These are phyloP conservation scores for Ammodytes marinus DNA, from an alignment of 2,113 vertebrate genomes.

Conservation along the genomic window DNA sequence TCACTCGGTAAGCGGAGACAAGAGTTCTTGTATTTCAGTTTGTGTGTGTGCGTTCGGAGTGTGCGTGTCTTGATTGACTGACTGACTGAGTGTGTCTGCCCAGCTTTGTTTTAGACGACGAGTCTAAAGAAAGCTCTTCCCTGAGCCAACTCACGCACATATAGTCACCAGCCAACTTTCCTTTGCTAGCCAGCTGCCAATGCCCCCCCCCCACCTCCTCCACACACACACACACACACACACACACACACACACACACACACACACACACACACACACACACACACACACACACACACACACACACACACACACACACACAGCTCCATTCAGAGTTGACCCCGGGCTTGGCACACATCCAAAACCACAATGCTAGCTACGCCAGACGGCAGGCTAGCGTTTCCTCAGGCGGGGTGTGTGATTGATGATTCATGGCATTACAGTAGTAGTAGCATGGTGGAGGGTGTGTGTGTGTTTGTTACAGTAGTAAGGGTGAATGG, in stretches of 20 bases:
- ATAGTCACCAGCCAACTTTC: constrained; percentile 70
- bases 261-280: constrained; percentile 16
- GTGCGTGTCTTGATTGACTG: constrained; percentile 20
- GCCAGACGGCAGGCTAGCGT: constrained; percentile 77
- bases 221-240: constrained; percentile 23
- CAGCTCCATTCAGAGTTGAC: constrained; percentile 77
- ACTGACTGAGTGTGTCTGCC: constrained; percentile 26
- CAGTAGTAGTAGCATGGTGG: constrained; percentile 71
- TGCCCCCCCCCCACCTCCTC: constrained; percentile 57
- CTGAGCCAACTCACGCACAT: constrained; percentile 68
- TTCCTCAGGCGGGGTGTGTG: constrained; percentile 72
- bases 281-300: constrained; percentile 33
- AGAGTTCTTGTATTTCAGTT: constrained; percentile 62
- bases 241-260: constrained; percentile 28
- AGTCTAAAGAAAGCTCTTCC: constrained; percentile 72
- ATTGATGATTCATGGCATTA: constrained; percentile 82
- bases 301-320: constrained; percentile 27
- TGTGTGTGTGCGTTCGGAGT: constrained; percentile 29
- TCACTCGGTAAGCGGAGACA: constrained; percentile 61
- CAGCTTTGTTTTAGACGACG: constrained; percentile 62
- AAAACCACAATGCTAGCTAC: constrained; percentile 79
- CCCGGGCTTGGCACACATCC: constrained; percentile 73
- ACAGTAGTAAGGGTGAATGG: constrained; percentile 62
- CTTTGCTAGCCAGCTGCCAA: constrained; percentile 92
- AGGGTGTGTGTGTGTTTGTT: constrained; percentile 41